A percentile compares a stretch with the other conserved stretches of the same genome.
phyloP scores from a whole-genome alignment of 2,888 invertebrate species.

The Peribatodes rhomboidaria region DNA sequence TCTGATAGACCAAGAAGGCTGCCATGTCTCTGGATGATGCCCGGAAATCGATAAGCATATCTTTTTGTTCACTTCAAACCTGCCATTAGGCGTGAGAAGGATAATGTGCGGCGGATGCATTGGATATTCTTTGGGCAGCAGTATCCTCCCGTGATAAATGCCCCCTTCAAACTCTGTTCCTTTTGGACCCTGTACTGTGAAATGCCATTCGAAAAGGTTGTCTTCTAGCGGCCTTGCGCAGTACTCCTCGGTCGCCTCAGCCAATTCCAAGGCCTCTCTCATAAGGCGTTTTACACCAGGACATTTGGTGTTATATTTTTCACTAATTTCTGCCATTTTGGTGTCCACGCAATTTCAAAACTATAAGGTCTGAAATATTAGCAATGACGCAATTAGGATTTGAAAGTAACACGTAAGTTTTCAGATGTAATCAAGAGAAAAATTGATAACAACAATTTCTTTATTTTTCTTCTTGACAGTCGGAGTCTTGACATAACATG shows the following conservation, averaged over 20 bases:
- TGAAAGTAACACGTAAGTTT: slow-evolving; percentile 61
- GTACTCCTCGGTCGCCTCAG: slow-evolving; percentile 95
- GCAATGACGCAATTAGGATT: slow-evolving; percentile 57
- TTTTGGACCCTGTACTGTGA: slow-evolving; percentile 96
- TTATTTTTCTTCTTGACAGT: slow-evolving; percentile 25
- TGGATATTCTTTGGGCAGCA: slow-evolving; percentile 97
- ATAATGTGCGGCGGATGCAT: slow-evolving; percentile 99
- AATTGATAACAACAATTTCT: slow-evolving; percentile 67
- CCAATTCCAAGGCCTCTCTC: slow-evolving; percentile 95
- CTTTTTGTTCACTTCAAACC: slow-evolving; percentile 97
- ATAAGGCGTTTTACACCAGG: slow-evolving; percentile 97
- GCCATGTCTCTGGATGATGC: slow-evolving; percentile 99
- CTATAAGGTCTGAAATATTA: slow-evolving; percentile 42
- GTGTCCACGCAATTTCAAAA: slow-evolving; percentile 30
- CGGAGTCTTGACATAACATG: slow-evolving; percentile 6
- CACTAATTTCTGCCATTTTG: slow-evolving; percentile 76
- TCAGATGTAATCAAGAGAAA: slow-evolving; percentile 66
- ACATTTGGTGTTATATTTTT: slow-evolving; percentile 84
- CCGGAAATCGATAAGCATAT: slow-evolving; percentile 98
- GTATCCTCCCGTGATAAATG: slow-evolving; percentile 96
- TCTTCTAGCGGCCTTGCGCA: slow-evolving; percentile 96
- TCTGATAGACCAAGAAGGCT: slow-evolving; percentile 98
- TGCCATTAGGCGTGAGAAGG: slow-evolving; percentile 96
- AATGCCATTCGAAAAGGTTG: slow-evolving; percentile 99
- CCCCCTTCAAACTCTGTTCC: slow-evolving; percentile 96